A percentile compares a stretch with the other conserved stretches of the same genome.
Evolutionary conservation across 1,140 invertebrate genomes (phyloP).

Genomic region (Cardiocondyla obscurior): DNA sequence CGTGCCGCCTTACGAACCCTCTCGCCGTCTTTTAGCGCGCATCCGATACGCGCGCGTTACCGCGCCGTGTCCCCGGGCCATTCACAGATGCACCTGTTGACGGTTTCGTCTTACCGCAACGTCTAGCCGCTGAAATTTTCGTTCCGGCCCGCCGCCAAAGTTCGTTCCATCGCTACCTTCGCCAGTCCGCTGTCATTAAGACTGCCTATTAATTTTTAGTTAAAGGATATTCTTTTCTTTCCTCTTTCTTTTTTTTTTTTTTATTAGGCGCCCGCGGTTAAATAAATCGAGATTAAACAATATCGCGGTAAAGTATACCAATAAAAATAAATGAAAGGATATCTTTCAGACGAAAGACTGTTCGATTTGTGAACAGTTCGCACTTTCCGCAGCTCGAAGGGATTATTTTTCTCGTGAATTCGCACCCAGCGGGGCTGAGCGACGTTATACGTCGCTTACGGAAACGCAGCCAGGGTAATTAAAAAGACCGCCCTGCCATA

Average conservation of each 20-base stretch:
- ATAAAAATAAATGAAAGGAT: too few species aligned
- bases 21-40: conserved; percentile 46
- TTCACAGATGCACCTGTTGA: conserved; percentile 50
- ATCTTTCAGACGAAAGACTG: too few species aligned
- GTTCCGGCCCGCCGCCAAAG: too few species aligned
- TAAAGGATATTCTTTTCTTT: too few species aligned
- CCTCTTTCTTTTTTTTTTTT: too few species aligned
- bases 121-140: background rate
- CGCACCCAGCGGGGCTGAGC: background rate
- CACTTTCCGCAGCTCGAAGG: background rate
- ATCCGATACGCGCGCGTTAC: conserved; percentile 38
- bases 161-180: background rate
- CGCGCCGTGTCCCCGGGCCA: conserved; percentile 5
- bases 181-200: background rate
- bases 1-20: conserved; percentile 61
- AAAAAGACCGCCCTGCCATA: conserved; percentile 38
- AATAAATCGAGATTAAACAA: too few species aligned
- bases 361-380: too few species aligned
- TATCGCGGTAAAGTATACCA: too few species aligned
- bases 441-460: background rate
- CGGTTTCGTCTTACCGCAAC: conserved; percentile 25
- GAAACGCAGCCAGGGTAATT: conserved; percentile 5
- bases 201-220: background rate
- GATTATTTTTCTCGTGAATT: background rate
- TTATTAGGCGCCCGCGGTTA: too few species aligned